phyloP scores from a whole-genome alignment of 2,888 invertebrate genomes.

The Dasypogon diadema region DNA sequence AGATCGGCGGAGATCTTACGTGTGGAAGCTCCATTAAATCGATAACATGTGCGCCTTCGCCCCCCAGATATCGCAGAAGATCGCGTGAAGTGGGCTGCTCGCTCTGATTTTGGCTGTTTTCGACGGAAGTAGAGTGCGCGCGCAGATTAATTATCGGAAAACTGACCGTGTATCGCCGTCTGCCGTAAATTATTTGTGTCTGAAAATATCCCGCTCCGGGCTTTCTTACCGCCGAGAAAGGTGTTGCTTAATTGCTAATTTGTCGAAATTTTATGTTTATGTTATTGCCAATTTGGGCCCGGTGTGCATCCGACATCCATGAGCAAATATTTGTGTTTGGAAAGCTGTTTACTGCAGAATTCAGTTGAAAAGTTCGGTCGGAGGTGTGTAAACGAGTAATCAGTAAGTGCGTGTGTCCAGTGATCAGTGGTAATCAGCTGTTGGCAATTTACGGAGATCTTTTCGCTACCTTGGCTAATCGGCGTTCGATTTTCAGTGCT shows the following conservation, averaged over 20 bases:
- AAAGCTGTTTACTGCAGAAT: too few relatives aligned
- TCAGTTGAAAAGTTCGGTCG: slow-evolving; percentile 9
- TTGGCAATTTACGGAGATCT: background rate
- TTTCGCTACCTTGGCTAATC: slow-evolving; percentile 23
- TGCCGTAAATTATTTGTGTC: background rate
- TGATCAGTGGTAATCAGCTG: slow-evolving; percentile 29
- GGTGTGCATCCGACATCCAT: background rate
- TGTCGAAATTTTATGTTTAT: slow-evolving; percentile 28
- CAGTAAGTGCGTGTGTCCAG: slow-evolving; percentile 7
- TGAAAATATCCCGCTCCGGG: slow-evolving; percentile 24
- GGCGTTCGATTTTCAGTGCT: background rate
- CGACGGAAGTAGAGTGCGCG: slow-evolving; percentile 28
- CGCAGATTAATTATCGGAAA: slow-evolving; percentile 9
- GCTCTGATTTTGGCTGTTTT: slow-evolving; percentile 1
- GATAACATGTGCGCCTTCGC: slow-evolving; percentile 4
- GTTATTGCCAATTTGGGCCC: slow-evolving; percentile 18
- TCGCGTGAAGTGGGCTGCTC: slow-evolving; percentile 5
- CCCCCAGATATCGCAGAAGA: background rate
- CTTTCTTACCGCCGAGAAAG: background rate
- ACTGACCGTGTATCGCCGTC: background rate
- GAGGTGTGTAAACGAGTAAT: slow-evolving; percentile 20
- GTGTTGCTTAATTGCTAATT: slow-evolving; percentile 10
- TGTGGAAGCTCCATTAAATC: background rate
- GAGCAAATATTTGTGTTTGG: too few relatives aligned
- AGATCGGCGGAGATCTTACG: slow-evolving; percentile 18